Evolutionary conservation across 2,113 vertebrate genomes (phyloP), one percentile per base, ranked within the genome.

Genomic region (Ardeotis arabs): DNA sequence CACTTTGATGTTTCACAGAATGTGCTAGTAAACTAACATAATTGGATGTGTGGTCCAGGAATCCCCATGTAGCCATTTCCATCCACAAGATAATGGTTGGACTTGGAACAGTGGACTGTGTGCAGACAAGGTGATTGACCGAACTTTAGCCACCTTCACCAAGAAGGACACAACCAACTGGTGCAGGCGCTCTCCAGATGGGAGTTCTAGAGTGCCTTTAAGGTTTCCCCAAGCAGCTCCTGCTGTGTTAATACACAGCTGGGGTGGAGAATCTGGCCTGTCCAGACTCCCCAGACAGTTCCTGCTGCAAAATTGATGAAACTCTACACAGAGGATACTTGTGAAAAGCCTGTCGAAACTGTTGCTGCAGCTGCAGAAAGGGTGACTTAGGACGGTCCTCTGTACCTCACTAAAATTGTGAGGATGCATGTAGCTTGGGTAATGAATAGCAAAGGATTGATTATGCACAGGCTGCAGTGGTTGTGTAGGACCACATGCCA

Each of bases 61-160:
- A 33, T 53, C 28, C 22, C 24, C 9, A 0, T 8, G 18, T 44
- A 45, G n/a, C 14, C 21, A 1, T 47, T 29, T 37, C 39, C 14
- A 28, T 21, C 35, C 31, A 0, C 0, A 2, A 52, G 63, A 15
- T 35, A 14, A 3, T 7, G 28, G 31, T 7, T 22, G 58, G 47
- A 24, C 33, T 39, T 47, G 58, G 27, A 47, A 2, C 35, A 66
- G 35, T 7, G 56, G 31, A 25, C 9, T 23, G 39, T 53, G 20
- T 7, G 21, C 25, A 49, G 60, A 41, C 12, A 53, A 14, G 19
- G 55, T 17, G 76, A 37, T 4, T 35, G 39, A n/a, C 28, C 39
- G 64, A 78, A 50, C 44, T 45, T 73, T 25, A 33, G 73, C 12
- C 27, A 50, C 49, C 19, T 17, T 50, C 25, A 49, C 21, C 25